A percentile compares a stretch with the other conserved stretches of the same genome.
phyloP scores from a whole-genome alignment of 1,140 invertebrate genomes.

The Phymorhynchus buccinoides region DNA sequence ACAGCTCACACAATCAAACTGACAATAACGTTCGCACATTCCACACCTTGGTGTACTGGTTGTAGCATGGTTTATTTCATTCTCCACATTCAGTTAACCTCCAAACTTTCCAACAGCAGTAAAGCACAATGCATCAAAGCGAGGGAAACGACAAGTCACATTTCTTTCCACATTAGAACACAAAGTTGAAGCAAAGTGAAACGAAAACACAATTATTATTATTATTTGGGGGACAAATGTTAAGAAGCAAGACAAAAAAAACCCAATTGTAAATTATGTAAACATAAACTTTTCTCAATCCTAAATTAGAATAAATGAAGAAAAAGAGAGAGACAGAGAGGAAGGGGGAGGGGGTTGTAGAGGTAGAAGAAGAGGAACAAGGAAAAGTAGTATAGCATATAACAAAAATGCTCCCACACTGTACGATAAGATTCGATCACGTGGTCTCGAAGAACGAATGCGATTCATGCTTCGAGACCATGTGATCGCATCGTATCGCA shows the following conservation, averaged over 20 bases:
- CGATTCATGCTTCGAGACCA: too few species aligned
- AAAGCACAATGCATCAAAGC: conserved; percentile 27
- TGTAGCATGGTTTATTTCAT: conserved; percentile 11
- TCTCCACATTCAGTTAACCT: conserved; percentile 17
- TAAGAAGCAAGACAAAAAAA: not conserved
- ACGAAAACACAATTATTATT: not conserved
- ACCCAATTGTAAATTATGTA: not conserved
- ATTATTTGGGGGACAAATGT: not conserved
- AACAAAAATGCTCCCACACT: too few species aligned
- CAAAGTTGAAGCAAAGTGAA: not conserved
- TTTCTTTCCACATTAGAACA: not conserved
- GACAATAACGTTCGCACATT: too few species aligned
- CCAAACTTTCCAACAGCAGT: conserved; percentile 20
- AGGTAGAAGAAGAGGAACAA: too few species aligned
- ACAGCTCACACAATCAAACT: too few species aligned
- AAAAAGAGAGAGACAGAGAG: not conserved
- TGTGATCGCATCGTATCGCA: too few species aligned
- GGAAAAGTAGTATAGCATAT: too few species aligned
- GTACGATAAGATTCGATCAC: too few species aligned
- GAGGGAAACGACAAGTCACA: not conserved
- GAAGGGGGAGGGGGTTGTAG: too few species aligned
- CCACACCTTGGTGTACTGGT: not conserved
- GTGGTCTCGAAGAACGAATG: too few species aligned
- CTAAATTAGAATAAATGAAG: too few species aligned
- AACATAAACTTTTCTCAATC: too few species aligned